A percentile compares a stretch with the other conserved stretches of the same genome.
These are phyloP conservation scores for Ruditapes philippinarum DNA, from an alignment of 1,140 invertebrate species.

Conservation along the genomic window DNA sequence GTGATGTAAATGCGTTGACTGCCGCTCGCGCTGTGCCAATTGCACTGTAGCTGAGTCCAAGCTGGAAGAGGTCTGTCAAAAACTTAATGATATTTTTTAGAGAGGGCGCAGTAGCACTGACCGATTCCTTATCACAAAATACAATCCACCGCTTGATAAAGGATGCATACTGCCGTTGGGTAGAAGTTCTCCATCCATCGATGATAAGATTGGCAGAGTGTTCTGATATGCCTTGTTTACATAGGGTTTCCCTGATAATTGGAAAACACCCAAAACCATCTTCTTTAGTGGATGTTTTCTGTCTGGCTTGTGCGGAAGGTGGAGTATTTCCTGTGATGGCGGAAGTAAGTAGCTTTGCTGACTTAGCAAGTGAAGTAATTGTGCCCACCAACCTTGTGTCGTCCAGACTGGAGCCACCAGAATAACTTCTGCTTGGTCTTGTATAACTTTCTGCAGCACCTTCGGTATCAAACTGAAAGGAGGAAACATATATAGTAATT, in stretches of 20 bases:
- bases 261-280: neutral
- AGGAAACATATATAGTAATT: conserved; percentile 66
- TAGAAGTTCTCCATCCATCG: too few species aligned
- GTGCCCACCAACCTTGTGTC: conserved; percentile 67
- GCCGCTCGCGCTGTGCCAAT: too few species aligned
- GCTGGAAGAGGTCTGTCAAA: too few species aligned
- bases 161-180: too few species aligned
- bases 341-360: neutral
- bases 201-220: too few species aligned
- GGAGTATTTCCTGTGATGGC: neutral
- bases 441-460: conserved; percentile 62
- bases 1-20: too few species aligned
- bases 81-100: too few species aligned
- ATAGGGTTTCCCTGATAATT: neutral
- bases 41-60: too few species aligned
- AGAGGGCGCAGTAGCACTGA: neutral
- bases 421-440: conserved; percentile 53
- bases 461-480: conserved; percentile 66
- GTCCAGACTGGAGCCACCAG: conserved; percentile 65
- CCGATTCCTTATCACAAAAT: too few species aligned
- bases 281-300: neutral
- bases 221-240: too few species aligned
- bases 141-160: too few species aligned
- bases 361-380: conserved; percentile 34
- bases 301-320: neutral